These are phyloP conservation scores for Camponotus fellah DNA, from an alignment of 2,888 invertebrate species.

Conservation along the genomic window DNA sequence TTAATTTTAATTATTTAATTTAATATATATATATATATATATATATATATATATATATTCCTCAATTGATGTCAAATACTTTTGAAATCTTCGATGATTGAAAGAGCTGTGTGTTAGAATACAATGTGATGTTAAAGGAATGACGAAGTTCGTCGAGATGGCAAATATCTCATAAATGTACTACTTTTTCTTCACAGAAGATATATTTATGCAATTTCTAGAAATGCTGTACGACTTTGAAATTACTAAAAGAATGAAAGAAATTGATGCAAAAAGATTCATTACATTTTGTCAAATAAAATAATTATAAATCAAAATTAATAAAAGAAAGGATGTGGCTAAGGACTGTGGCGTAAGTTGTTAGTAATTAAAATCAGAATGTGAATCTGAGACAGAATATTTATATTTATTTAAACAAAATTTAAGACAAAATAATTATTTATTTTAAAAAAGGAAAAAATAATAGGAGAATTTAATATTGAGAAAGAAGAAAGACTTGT, in stretches of 20 bases:
- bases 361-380: too few species aligned
- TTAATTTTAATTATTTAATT: not conserved
- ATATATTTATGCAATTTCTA: slow-evolving; percentile 2
- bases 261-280: not conserved
- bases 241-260: not conserved
- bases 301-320: not conserved
- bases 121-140: not conserved
- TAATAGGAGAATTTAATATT: not conserved
- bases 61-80: not conserved
- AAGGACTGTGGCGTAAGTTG: too few species aligned
- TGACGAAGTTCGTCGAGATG: not conserved
- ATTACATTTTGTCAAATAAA: not conserved
- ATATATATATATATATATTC: not conserved
- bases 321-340: too few species aligned
- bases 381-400: too few species aligned
- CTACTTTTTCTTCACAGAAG: not conserved
- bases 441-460: not conserved
- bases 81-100: not conserved
- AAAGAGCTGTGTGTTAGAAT: not conserved
- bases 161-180: not conserved
- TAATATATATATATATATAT: too few species aligned
- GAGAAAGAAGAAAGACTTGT: not conserved
- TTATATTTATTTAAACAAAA: too few species aligned
- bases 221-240: not conserved
- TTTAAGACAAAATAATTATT: not conserved